phyloP scores from a whole-genome alignment of 2,113 vertebrate species.

The Tachysurus fulvidraco region DNA sequence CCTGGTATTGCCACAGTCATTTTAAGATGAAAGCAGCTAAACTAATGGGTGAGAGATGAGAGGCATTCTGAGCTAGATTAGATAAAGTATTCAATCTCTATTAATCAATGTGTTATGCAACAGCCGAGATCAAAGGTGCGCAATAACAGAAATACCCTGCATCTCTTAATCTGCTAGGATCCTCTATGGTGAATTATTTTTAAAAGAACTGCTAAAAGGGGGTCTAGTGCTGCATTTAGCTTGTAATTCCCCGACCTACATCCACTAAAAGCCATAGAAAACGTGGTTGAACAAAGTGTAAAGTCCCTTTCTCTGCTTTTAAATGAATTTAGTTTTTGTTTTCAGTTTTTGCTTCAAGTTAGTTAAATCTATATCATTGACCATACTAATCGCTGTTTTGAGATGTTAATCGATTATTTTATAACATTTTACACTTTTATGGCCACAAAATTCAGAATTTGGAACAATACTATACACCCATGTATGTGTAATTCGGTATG shows the following conservation, averaged over 20 bases:
- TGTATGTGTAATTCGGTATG: background rate
- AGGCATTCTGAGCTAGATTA: constrained; percentile 29
- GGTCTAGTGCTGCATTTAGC: background rate
- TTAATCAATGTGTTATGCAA: constrained; percentile 44
- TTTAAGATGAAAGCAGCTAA: constrained; percentile 53
- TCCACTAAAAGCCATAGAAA: background rate
- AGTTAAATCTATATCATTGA: background rate
- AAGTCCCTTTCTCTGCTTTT: too few species aligned
- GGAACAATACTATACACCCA: background rate
- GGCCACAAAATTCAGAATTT: background rate
- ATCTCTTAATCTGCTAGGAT: background rate
- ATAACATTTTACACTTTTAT: background rate
- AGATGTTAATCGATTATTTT: background rate
- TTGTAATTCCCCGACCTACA: background rate
- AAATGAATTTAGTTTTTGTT: too few species aligned
- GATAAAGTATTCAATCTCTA: constrained; percentile 28
- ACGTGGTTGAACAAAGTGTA: too few species aligned
- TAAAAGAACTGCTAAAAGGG: background rate
- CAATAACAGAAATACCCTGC: constrained; percentile 14
- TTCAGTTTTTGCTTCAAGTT: too few species aligned
- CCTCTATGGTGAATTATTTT: constrained; percentile 9
- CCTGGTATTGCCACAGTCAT: background rate
- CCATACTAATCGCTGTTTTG: too few species aligned
- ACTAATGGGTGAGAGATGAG: constrained; percentile 24
- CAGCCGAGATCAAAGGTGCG: background rate